A percentile compares a stretch with the other conserved stretches of the same genome.
Evolutionary conservation across 2,113 vertebrate species (phyloP).

Genomic region (Ciconia stormi): DNA sequence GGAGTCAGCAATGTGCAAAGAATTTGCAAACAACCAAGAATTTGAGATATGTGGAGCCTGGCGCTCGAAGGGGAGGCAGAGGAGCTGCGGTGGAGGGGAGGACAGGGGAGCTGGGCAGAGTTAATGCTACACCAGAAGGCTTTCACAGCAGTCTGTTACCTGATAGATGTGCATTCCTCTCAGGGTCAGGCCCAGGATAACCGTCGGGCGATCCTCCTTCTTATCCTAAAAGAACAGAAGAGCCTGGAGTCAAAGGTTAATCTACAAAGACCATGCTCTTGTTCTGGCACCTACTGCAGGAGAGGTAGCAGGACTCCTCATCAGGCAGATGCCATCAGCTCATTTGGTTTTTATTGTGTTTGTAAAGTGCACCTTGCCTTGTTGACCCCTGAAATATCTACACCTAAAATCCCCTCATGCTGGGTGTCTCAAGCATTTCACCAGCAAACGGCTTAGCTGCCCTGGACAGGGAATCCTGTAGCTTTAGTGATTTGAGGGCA

Average conservation of each 20-base stretch:
- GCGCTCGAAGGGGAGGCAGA: neutral
- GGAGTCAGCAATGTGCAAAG: neutral
- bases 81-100: neutral
- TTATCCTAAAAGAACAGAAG: constrained; percentile 80
- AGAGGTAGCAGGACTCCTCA: constrained; percentile 30
- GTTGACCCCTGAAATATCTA: constrained; percentile 21
- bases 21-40: constrained; percentile 48
- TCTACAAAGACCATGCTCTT: constrained; percentile 14
- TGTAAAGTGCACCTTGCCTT: constrained; percentile 45
- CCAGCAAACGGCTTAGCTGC: neutral
- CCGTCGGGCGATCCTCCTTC: constrained; percentile 82
- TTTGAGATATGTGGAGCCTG: constrained; percentile 28
- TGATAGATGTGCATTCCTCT: constrained; percentile 91
- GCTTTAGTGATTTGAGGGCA: neutral
- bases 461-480: neutral
- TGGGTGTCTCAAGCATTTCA: neutral
- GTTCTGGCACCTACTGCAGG: constrained; percentile 36
- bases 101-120: neutral
- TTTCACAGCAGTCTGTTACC: constrained; percentile 71
- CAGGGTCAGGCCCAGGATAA: constrained; percentile 88
- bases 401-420: neutral
- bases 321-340: neutral
- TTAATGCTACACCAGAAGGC: constrained; percentile 42
- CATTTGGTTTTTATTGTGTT: constrained; percentile 25
- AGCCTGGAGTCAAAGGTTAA: constrained; percentile 45